Evolutionary conservation across 2,888 invertebrate species (phyloP), one percentile per base, ranked within the genome.

Genomic region (Antitype chi): DNA sequence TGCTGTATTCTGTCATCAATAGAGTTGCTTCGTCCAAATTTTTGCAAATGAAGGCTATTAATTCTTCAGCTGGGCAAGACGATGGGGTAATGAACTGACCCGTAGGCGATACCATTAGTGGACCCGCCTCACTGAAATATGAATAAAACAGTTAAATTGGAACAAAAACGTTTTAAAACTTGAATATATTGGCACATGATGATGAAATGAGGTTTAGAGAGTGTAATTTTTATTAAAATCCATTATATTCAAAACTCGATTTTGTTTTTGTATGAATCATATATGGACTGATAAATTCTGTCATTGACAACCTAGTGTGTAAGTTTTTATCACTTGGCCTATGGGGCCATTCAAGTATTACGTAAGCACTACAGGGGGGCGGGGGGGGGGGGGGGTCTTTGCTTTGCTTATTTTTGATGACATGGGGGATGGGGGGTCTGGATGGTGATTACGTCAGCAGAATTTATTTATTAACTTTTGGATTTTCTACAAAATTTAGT

Each of bases 1-100:
- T 97, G 93, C 98, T 97, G 89, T 98, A 98, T 89, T 98, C 97
- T 28, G 97, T 97, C 81, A 98, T 97, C 85, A 98, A 97, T 84
- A 97, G 95, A 20, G 97, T 97, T 0, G 99, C 99, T 90, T 98
- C 97, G 53, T 97, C 97, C 85, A 99, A 97, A 93, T 99, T 97
- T 25, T 97, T 97, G 1, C 98, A 97, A 68, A 99, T 98, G 92
- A 98, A 99, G 89, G 98, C 98, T 25, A 99, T 97, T 72, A 99
- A 96, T 84, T 99, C 97, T 87, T 98, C 97, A 0, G 99, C 98
- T 0, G 99, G 99, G 91, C 99, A 98, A 0, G 99, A 98, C 0
- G 99, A 98, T 23, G 99, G 99, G 1, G 99, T 98, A 81, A 99
- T 98, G 90, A 99, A 98, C 95, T 99, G 99, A 6, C 99, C 99